Base-by-base conservation (phyloP, 2,113 vertebrate genomes). In the Orcinus orca region DNA sequence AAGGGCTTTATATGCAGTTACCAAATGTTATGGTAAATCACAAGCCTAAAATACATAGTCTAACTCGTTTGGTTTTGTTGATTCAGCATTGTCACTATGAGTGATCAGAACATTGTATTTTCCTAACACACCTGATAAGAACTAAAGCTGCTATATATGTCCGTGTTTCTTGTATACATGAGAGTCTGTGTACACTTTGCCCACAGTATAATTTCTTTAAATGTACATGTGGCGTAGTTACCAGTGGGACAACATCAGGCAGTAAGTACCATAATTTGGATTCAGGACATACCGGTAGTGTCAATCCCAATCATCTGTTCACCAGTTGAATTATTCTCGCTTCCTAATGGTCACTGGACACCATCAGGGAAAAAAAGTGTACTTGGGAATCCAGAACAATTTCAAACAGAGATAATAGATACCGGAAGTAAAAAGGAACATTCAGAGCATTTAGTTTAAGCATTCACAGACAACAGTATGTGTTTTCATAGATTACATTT, bases 361-460 rank as follows among this genome's bases (percentile, higher is more conserved):
- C 13, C 47, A 23, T n/a, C 1, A 38, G 50, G 6, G 1, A 73
- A 82, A 79, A 81, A 81, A 8, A 13, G 33, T 17, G 7, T 50
- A 38, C 29, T 84, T 95, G n/a, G 38, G 13, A 60, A 90, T 95
- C 26, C 26, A 71, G 65, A 84, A 89, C 68, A 80, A 85, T 82
- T 89, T 71, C 38, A 87, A 81, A 25, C 38, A 90, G 44, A 83
- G 29, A 73, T 38, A 60, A 96, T 3, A 77, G 36, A 82, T 4
- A 62, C 3, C 2, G 0, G 5, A 79, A 93, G 12, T 62, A 53
- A 36, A 71, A 88, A 67, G 12, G 23, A 77, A 1, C 23, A 23
- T 17, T 68, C 25, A 79, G n/a, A 70, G 3, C 55, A 62, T n/a
- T 67, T 68, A 70, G 31, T 67, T 63, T 41, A 73, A 90, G 41